A percentile compares a stretch with the other conserved stretches of the same genome.
phyloP scores from a whole-genome alignment of 2,888 invertebrate species.

The Perizoma flavofasciatum region DNA sequence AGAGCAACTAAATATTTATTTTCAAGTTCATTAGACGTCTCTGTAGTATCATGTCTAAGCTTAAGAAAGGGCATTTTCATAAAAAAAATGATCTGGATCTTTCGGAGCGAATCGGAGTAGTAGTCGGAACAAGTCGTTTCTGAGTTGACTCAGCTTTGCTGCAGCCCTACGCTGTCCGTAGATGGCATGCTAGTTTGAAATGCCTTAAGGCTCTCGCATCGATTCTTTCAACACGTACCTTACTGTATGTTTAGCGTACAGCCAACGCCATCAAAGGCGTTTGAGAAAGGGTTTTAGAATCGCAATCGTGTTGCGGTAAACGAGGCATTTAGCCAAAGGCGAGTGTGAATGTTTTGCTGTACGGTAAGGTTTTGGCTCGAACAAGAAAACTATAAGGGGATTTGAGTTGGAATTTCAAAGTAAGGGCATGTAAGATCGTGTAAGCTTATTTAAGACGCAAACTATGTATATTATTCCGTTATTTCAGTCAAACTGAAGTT shows the following conservation, averaged over 20 bases:
- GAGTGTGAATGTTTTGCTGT: slow-evolving; percentile 54
- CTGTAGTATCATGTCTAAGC: no score
- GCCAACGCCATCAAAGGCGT: slow-evolving; percentile 71
- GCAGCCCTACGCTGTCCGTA: slow-evolving; percentile 38
- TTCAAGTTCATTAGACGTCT: no score
- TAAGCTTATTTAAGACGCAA: no score
- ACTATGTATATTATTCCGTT: no score
- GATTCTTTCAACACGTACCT: slow-evolving; percentile 80
- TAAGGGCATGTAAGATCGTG: background rate
- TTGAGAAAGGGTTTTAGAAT: slow-evolving; percentile 70
- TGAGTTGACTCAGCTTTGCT: background rate
- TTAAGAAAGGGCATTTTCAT: no score
- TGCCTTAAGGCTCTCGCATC: slow-evolving; percentile 65
- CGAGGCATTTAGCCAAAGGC: slow-evolving; percentile 78
- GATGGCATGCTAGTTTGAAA: slow-evolving; percentile 67
- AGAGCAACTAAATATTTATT: no score
- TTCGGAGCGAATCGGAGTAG: background rate
- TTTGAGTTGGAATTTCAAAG: slow-evolving; percentile 15
- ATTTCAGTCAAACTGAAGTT: no score
- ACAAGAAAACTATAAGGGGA: slow-evolving; percentile 34
- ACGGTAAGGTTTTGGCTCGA: slow-evolving; percentile 52
- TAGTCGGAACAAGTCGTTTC: no score
- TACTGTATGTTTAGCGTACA: slow-evolving; percentile 76
- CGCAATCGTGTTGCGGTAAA: slow-evolving; percentile 73
- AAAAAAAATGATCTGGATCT: no score